Percentiles rank a stretch among this genome's conserved stretches.
phyloP scores from a whole-genome alignment of 2,888 invertebrate genomes.

The Gryllus longicercus region DNA sequence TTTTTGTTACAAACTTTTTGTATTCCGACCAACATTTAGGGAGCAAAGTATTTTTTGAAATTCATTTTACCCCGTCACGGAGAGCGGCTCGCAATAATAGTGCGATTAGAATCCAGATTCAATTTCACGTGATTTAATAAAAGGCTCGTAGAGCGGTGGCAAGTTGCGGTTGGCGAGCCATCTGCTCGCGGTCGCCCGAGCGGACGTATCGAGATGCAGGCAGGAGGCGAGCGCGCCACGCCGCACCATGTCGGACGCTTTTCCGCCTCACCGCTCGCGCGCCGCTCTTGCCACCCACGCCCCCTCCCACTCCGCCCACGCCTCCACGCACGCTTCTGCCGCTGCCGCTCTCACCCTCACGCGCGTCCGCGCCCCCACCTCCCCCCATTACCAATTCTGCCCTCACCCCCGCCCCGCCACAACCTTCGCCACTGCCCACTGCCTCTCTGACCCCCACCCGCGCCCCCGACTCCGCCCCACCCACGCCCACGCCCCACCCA shows the following conservation, averaged over 20 bases:
- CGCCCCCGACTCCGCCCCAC: background rate
- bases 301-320: too few relatives aligned
- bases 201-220: too few relatives aligned
- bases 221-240: too few relatives aligned
- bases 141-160: background rate
- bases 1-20: background rate
- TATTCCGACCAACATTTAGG: background rate
- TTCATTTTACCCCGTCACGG: background rate
- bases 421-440: background rate
- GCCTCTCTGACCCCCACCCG: background rate
- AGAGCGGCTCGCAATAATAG: background rate
- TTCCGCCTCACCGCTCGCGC: too few relatives aligned
- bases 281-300: too few relatives aligned
- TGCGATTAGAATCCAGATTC: background rate
- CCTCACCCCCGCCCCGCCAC: too few relatives aligned
- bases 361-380: background rate
- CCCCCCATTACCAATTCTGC: background rate
- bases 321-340: too few relatives aligned
- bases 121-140: background rate
- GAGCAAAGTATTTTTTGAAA: background rate
- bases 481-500: background rate
- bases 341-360: background rate
- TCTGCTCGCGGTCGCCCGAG: background rate
- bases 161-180: background rate
- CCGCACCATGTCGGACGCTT: too few relatives aligned